These are phyloP conservation scores for Catharus minimus DNA, from an alignment of 2,113 vertebrate species.

Conservation along the genomic window DNA sequence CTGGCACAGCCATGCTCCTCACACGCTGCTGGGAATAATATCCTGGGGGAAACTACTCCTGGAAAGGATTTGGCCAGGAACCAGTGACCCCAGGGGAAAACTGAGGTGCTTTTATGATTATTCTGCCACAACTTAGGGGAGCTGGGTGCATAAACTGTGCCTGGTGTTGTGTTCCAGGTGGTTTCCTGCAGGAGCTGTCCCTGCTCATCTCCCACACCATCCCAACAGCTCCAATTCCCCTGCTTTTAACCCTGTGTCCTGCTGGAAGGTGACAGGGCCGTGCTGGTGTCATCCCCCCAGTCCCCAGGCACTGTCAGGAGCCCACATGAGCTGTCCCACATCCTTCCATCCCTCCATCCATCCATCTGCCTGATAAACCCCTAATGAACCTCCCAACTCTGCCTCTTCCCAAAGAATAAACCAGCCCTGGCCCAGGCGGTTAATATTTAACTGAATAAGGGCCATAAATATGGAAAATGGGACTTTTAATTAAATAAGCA, in stretches of 20 bases:
- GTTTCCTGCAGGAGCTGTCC: background rate
- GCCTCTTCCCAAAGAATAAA: slow-evolving; percentile 74
- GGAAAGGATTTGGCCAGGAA: background rate
- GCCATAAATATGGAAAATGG: slow-evolving; percentile 97
- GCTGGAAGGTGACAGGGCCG: background rate
- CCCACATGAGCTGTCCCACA: background rate
- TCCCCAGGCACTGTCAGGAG: accelerated
- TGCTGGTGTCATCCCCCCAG: accelerated
- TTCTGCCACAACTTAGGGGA: accelerated
- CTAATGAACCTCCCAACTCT: slow-evolving; percentile 72
- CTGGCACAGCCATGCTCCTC: accelerated
- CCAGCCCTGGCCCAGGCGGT: slow-evolving; percentile 82
- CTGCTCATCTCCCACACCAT: accelerated
- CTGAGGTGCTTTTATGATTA: accelerated
- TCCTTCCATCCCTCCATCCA: background rate
- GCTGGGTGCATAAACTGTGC: accelerated
- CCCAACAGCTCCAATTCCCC: background rate
- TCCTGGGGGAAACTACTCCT: background rate
- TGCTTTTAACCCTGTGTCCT: background rate
- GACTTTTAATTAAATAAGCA: slow-evolving; percentile 99
- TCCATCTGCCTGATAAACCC: slow-evolving; percentile 46
- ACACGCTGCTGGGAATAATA: background rate
- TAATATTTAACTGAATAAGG: slow-evolving; percentile 94
- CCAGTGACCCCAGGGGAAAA: accelerated
- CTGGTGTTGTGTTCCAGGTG: accelerated